These are phyloP conservation scores for Anarsia innoxiella DNA, from an alignment of 2,888 invertebrate species.

Conservation along the genomic window DNA sequence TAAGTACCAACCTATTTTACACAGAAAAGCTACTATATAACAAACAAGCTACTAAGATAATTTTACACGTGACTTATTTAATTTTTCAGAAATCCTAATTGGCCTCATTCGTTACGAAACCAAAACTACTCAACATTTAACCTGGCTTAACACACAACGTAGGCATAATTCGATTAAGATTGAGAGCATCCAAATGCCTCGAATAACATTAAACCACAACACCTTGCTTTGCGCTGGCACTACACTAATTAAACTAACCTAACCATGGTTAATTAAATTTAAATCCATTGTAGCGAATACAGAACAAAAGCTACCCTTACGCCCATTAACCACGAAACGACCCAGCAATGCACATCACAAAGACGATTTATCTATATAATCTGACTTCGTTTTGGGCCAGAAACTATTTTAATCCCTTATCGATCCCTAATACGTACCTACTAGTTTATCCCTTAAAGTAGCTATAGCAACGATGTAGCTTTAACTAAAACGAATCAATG, in stretches of 20 bases:
- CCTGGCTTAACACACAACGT: too few species aligned
- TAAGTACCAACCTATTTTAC: too few species aligned
- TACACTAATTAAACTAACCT: slow-evolving; percentile 7
- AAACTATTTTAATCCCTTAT: background rate
- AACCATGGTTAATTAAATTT: slow-evolving; percentile 5
- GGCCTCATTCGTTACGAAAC: too few species aligned
- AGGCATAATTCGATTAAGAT: too few species aligned
- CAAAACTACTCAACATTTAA: too few species aligned
- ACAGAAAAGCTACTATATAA: too few species aligned
- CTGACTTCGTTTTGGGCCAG: slow-evolving; percentile 1
- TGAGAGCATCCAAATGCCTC: too few species aligned
- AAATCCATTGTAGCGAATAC: slow-evolving; percentile 1
- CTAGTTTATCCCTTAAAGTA: background rate
- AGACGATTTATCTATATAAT: slow-evolving; percentile 1
- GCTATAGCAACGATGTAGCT: background rate
- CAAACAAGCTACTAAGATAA: too few species aligned
- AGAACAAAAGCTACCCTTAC: background rate
- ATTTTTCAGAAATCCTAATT: too few species aligned
- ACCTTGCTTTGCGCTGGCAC: slow-evolving; percentile 5
- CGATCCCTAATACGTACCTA: slow-evolving; percentile 1
- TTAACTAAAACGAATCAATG: slow-evolving; percentile 1
- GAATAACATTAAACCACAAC: too few species aligned
- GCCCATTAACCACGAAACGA: background rate
- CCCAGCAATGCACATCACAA: background rate
- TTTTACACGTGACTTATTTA: too few species aligned